phyloP scores from a whole-genome alignment of 2,797 vertebrate genomes.

The Sphaeramia orbicularis region DNA sequence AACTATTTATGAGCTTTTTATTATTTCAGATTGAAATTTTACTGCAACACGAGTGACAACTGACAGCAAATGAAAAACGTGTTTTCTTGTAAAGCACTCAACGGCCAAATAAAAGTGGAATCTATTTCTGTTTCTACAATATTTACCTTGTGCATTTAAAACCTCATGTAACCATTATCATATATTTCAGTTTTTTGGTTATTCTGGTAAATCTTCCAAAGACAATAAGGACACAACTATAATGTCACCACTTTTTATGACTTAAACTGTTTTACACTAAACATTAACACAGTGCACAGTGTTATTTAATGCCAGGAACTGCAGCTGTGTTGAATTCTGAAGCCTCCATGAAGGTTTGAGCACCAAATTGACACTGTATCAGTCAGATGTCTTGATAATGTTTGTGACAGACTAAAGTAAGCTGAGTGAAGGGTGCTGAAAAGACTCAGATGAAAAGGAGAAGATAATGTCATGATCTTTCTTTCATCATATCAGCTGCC shows the following conservation, averaged over 20 bases:
- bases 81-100: background rate
- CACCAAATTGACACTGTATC: conserved; percentile 33
- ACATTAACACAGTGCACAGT: background rate
- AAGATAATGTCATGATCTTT: conserved; percentile 73
- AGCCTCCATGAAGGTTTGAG: conserved; percentile 23
- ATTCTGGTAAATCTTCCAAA: background rate
- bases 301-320: background rate
- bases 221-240: background rate
- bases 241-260: background rate
- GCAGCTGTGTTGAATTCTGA: conserved; percentile 8
- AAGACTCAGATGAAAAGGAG: conserved; percentile 65
- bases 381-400: conserved; percentile 6
- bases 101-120: background rate
- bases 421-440: conserved; percentile 38
- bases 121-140: too few species aligned
- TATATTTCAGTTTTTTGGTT: background rate
- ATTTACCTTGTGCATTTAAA: too few species aligned
- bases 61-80: background rate
- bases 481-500: conserved; percentile 65
- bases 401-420: conserved; percentile 30
- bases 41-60: background rate
- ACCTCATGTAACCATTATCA: too few species aligned
- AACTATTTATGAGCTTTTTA: background rate
- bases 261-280: background rate
- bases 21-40: background rate